Evolutionary conservation across 2,113 vertebrate species (phyloP), one percentile per base, ranked within the genome.

Genomic region (Ammodytes marinus): DNA sequence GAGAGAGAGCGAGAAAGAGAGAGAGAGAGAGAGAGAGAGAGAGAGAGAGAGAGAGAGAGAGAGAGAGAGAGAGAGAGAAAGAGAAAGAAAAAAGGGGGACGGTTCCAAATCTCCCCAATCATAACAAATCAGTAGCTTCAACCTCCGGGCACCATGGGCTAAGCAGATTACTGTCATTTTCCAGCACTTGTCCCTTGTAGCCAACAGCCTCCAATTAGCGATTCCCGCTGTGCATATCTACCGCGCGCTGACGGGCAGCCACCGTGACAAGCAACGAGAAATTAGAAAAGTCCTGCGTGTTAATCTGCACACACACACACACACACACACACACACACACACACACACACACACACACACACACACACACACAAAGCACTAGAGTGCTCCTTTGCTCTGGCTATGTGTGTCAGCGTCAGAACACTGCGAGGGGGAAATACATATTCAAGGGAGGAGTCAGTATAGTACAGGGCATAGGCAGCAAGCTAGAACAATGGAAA

Each of bases 151-250:
- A 95, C 91, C 91, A 83, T 27, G 27, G 95, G 93, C 90, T 93
- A 94, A 95, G 94, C 90, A 89, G 91, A 96, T 95, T 96, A 95
- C 93, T 93, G 94, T 95, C 89, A 96, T 93, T 91, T 95, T 95
- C 94, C 94, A 94, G 86, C 94, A 93, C 94, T 95, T 95, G 94
- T 95, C 94, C 94, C 95, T 95, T 84, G 92, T 94, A 94, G 95
- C 91, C 91, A 95, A 96, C 95, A 93, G 91, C 85, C 94, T 96
- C 93, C 94, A 96, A 94, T 96, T 96, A 97, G 93, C 93, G 96
- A 96, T 96, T 94, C 90, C 91, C 69, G 85, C 88, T 95, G 89
- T 81, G 93, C 91, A 95, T 95, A 92, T 95, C 94, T 90, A 27
- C 27, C 27, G 82, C 78, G 92, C 72, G 93, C 92, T 96, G 95